phyloP scores from a whole-genome alignment of 1,140 invertebrate species.

The Rhagoletis pomonella region DNA sequence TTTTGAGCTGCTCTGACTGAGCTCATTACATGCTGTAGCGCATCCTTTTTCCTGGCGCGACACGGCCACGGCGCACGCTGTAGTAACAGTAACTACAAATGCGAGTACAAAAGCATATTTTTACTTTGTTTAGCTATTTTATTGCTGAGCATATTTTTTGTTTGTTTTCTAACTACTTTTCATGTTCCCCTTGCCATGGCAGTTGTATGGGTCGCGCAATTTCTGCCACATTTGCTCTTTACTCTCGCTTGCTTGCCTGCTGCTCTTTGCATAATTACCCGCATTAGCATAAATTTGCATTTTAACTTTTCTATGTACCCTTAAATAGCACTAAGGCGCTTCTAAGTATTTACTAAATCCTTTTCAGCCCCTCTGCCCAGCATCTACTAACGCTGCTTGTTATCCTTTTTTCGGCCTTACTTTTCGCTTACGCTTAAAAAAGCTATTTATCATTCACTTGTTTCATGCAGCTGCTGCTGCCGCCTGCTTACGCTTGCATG shows the following conservation, averaged over 20 bases:
- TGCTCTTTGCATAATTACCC: constrained; percentile 50
- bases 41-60: not conserved
- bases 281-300: constrained; percentile 53
- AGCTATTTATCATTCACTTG: constrained; percentile 31
- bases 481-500: not conserved
- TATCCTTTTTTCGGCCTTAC: too few species aligned
- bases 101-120: constrained; percentile 37
- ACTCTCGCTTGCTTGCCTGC: not conserved
- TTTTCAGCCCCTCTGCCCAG: not conserved
- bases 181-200: not conserved
- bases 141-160: constrained; percentile 2
- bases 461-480: not conserved
- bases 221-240: not conserved
- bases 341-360: not conserved
- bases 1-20: not conserved
- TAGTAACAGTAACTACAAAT: not conserved
- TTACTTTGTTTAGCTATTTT: constrained; percentile 30
- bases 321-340: not conserved
- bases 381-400: not conserved
- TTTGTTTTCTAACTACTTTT: not conserved
- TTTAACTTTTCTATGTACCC: not conserved
- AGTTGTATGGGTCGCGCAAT: constrained; percentile 22
- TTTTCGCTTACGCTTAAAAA: not conserved
- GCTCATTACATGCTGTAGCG: constrained; percentile 32
- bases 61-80: not conserved